Evolutionary conservation across 2,113 vertebrate species (phyloP).

Genomic region (Nycticebus coucang): DNA sequence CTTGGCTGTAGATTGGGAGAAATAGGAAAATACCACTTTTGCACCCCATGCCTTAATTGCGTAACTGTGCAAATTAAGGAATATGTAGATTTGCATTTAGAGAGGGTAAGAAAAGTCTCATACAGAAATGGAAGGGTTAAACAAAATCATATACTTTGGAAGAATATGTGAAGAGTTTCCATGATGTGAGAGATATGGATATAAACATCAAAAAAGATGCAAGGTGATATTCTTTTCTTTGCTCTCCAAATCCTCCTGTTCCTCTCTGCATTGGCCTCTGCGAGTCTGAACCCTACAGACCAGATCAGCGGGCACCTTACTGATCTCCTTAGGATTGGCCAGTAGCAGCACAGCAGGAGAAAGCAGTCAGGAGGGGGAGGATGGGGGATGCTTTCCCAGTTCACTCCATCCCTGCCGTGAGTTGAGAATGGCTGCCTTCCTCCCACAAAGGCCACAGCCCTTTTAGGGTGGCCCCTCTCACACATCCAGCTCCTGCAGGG

Average conservation of each 20-base stretch:
- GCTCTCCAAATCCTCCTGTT: neutral
- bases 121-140: neutral
- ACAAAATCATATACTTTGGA: neutral
- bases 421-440: neutral
- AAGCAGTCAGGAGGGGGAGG: no score
- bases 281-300: neutral
- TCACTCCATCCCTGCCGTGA: neutral
- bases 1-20: neutral
- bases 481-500: neutral
- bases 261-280: neutral
- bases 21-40: neutral
- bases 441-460: neutral
- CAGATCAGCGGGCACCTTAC: neutral
- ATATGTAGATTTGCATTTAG: neutral
- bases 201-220: neutral
- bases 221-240: neutral
- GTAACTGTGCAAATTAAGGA: neutral
- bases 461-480: neutral
- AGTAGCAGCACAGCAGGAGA: neutral
- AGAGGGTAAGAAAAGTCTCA: neutral
- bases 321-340: neutral
- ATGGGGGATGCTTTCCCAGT: fast-evolving
- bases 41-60: neutral
- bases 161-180: neutral
- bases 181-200: neutral